Base-by-base conservation (phyloP, 2,888 invertebrate species). In the Cantharis nigra region DNA sequence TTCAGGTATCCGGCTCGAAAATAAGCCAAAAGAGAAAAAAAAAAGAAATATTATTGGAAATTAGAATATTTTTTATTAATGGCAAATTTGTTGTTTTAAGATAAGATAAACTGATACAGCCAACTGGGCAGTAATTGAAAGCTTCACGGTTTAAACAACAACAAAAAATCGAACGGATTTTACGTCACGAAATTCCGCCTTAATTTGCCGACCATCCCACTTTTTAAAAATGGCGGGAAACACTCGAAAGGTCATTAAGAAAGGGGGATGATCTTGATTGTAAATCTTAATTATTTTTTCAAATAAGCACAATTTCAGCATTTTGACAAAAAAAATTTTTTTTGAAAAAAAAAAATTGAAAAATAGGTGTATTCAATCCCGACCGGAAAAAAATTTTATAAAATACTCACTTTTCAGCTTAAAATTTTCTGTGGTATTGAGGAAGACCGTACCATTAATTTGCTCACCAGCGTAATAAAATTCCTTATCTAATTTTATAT, bases 401-500 rank as follows among this genome's bases (percentile, higher is more conserved):
- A 49, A 49, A 10, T 78, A 87, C 91, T 89, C 87, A 94, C 94
- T 93, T 90, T 93, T 90, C 13, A 95, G 89, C 86, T 94, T 94
- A 87, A 94, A 93, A 87, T 94, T 94, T 85, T 94, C 94, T 11
- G 91, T 89, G 11, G 93, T 94, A 83, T 94, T 92, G 79, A 95
- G 89, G 49, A 94, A 88, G 33, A 95, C 93, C 79, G 91, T 91
- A 10, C 95, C 95, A 74, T 89, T 89, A 64, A 95, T 89, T 5
- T 90, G 89, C 87, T 95, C 94, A 0, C 95, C 94, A 16, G 94
- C 93, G 85, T 94, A 94, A 87, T 93, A 95, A 87, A 93, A 91
- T 85, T 94, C 94, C 86, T 92, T 93, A 85, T 94, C 93, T 79
- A 95, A 88, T 80, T 93, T 92, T 81, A 95, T 94, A 87, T 95